Base-by-base conservation (phyloP, 2,797 vertebrate genomes). In the Anabacerthia variegaticeps region DNA sequence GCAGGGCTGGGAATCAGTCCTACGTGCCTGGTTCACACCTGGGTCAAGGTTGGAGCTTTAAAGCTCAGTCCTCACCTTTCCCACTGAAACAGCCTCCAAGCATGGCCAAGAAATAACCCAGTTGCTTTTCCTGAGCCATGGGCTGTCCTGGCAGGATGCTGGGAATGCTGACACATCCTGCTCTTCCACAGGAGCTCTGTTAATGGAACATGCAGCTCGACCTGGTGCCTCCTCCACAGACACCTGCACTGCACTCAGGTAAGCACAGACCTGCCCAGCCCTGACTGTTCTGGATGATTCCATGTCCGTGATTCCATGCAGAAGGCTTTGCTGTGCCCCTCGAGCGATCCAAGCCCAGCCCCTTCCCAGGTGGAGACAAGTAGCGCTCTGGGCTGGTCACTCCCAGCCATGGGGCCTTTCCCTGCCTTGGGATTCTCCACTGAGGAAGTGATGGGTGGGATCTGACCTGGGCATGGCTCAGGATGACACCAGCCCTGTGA, bases 171-270 rank as follows among this genome's bases (percentile, higher is more conserved):
- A 51, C 2, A 1, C 9, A 20, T 59, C 34, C 46, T 14, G 0
- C n/a, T 55, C 44, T 61, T 52, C 52, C 59, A 4, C 94, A 99
- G 98, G 98, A 68, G 97, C 97, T 14, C 98, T 98, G 37, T 49
- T 98, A 12, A 91, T 98, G 26, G 98, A 98, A 41, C 98, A 99
- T 3, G 98, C 98, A 11, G 95, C 97, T 58, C 98, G 97, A 97
- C 91, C 97, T 12, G 96, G 85, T 3, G 97, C 98, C 26, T 96
- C 97, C 87, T 49, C 87, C 26, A 27, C 97, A 2, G 98, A 98
- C 34, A 19, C 80, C 43, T 96, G 96, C 0, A 74, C 98, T 63
- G 98, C 98, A 51, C 96, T 96, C 49, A 98, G 98, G 98, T 98
- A 82, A 91, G 87, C 6, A 6, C 14, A 21, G 12, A 8, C 32